phyloP scores from a whole-genome alignment of 2,113 vertebrate genomes.

The Neopipo cinnamomea region DNA sequence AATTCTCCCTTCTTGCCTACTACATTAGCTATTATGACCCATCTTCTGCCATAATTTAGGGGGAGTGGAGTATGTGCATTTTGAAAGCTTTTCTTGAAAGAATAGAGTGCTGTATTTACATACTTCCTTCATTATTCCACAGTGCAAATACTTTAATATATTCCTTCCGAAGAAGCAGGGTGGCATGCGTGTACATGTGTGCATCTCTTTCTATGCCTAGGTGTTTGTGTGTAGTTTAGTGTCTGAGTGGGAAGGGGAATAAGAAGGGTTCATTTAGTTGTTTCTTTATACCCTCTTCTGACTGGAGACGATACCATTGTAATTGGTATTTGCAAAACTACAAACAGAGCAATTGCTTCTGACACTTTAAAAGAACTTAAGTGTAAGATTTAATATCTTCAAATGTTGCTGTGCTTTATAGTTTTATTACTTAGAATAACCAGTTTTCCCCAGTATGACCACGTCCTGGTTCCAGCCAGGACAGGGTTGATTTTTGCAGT shows the following conservation, averaged over 20 bases:
- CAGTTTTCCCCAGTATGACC: neutral
- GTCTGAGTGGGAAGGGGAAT: neutral
- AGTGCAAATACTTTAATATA: slow-evolving; percentile 16
- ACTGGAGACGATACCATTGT: neutral
- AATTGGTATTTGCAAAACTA: slow-evolving; percentile 9
- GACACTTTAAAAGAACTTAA: slow-evolving; percentile 70
- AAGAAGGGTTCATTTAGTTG: neutral
- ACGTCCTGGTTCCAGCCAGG: neutral
- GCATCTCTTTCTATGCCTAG: neutral
- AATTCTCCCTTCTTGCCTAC: slow-evolving; percentile 68
- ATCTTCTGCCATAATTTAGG: slow-evolving; percentile 70
- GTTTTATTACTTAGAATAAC: neutral
- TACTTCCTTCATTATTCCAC: slow-evolving; percentile 51
- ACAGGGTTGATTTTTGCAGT: neutral
- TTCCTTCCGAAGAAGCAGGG: neutral
- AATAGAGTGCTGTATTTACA: slow-evolving; percentile 50
- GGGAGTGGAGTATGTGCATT: slow-evolving; percentile 53
- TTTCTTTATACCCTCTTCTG: neutral
- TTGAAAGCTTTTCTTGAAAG: slow-evolving; percentile 65
- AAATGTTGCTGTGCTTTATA: neutral
- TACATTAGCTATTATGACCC: slow-evolving; percentile 75
- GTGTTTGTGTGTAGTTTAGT: neutral
- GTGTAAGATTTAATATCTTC: neutral
- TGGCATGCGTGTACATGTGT: neutral
- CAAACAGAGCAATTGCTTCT: slow-evolving; percentile 59